These are phyloP conservation scores for Phengaris alcon DNA, from an alignment of 2,888 invertebrate species.

Conservation along the genomic window DNA sequence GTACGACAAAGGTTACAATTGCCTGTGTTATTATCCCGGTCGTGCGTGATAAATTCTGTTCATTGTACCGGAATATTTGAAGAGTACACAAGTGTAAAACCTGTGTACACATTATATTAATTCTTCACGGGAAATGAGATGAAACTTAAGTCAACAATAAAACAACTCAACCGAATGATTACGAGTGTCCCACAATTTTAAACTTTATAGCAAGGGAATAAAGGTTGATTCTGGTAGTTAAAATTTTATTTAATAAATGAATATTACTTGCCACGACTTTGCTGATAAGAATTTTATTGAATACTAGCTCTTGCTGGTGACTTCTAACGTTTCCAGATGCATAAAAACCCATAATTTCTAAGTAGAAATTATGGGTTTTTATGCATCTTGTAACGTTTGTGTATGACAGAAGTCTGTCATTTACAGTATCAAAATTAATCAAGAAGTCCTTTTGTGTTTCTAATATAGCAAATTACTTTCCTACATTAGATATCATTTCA, in stretches of 20 bases:
- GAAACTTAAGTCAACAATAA: constrained; percentile 54
- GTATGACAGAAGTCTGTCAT: no score
- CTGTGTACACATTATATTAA: constrained; percentile 54
- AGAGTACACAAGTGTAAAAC: constrained; percentile 53
- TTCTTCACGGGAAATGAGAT: constrained; percentile 61
- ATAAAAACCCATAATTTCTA: neutral
- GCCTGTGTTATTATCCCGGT: neutral
- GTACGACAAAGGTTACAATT: constrained; percentile 25
- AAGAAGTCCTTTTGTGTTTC: neutral
- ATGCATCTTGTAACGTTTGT: no score
- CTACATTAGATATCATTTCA: neutral
- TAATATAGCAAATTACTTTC: neutral
- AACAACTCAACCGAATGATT: constrained; percentile 39
- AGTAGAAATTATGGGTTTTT: no score
- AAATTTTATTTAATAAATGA: neutral
- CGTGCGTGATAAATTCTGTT: constrained; percentile 29
- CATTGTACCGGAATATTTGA: constrained; percentile 48
- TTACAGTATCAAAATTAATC: neutral
- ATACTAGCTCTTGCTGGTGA: neutral
- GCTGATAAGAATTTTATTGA: constrained; percentile 17
- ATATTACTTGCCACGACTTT: neutral
- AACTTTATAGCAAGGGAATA: constrained; percentile 34
- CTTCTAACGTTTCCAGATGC: neutral
- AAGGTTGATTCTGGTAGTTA: neutral
- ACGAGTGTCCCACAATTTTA: constrained; percentile 37